Base-by-base conservation (phyloP, 2,113 vertebrate species). In the Sprattus sprattus region DNA sequence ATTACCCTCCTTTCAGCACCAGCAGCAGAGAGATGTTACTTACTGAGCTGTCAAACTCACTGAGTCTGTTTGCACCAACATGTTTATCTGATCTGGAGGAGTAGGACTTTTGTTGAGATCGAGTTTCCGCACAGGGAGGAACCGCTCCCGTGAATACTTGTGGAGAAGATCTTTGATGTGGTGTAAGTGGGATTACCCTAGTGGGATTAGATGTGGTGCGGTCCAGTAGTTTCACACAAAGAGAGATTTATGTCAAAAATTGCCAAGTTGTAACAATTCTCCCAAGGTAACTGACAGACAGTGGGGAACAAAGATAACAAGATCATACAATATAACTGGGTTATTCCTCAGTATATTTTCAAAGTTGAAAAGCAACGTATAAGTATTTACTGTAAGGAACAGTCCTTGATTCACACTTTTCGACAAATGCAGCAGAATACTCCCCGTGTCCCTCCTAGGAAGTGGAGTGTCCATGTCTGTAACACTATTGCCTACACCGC, bases 21-120 rank as follows among this genome's bases (percentile, higher is more conserved):
- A 6, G 25, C 47, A 54, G 16, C 45, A 32, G 84, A 85, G 86
- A 86, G 50, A 88, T 67, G 71, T 87, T 83, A 87, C 87, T 83
- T 83, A 83, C 78, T 22, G 86, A 87, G 80, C 85, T 87, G 91
- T 90, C 91, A 90, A 82, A 84, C 83, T 83, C 81, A 81, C 83
- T 32, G 60, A 82, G 82, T 86, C 87, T 84, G 85, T 87, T 85
- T 83, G 60, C 60, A 52, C 25, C 85, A 84, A 81, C 83, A 83
- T 87, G 85, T 87, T 89, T 87, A 90, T 88, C 82, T 89, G 86
- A 91, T 91, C 85, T 67, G 60, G 85, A 47, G 9, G 75, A 85
- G 32, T 85, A 80, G 22, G 6, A 82, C 50, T 44, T 86, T 54
- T 64, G 32, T 45, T n/a, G 15, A 20, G 22, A 47, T 11, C 60